phyloP scores from a whole-genome alignment of 2,113 vertebrate species.

The Alectura lathami region DNA sequence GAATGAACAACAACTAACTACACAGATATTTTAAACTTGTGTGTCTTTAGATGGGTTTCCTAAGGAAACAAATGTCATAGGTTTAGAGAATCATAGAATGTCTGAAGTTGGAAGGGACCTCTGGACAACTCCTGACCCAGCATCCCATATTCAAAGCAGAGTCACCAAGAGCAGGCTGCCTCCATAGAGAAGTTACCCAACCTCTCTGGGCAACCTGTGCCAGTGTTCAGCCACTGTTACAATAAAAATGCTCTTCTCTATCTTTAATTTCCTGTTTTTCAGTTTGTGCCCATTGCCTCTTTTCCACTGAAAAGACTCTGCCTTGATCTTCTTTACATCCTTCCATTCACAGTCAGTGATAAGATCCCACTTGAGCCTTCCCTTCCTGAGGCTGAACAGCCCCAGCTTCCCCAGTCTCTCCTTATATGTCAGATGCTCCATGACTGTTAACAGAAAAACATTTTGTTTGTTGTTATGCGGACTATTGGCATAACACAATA shows the following conservation, averaged over 20 bases:
- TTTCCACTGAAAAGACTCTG: neutral
- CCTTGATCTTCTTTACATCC: neutral
- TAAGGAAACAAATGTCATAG: neutral
- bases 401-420: neutral
- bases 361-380: neutral
- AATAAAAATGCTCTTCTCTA: neutral
- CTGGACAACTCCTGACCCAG: neutral
- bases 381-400: neutral
- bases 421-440: neutral
- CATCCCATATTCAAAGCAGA: neutral
- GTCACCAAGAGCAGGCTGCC: neutral
- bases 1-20: neutral
- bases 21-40: neutral
- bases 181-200: neutral
- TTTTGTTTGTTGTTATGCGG: neutral
- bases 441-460: neutral
- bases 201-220: neutral
- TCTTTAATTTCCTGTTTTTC: neutral
- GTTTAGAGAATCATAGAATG: neutral
- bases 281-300: neutral
- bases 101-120: neutral
- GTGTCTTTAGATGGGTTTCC: neutral
- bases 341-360: neutral
- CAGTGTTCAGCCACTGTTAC: neutral
- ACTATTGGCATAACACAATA: neutral